Evolutionary conservation across 2,888 invertebrate species (phyloP).

Genomic region (Napeogenes inachia): DNA sequence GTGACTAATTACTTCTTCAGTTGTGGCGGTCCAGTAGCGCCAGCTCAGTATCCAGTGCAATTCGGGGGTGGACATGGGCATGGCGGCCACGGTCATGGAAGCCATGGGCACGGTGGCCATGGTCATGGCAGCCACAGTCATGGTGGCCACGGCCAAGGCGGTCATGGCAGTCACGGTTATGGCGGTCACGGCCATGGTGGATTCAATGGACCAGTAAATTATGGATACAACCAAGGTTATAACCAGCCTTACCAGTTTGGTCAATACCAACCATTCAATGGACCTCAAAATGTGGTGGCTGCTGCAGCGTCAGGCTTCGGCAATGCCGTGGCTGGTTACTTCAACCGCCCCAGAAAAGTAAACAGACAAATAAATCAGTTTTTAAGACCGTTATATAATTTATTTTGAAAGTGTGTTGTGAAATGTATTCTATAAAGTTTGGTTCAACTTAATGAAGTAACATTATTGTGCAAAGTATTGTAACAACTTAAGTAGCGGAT

Average conservation of each 20-base stretch:
- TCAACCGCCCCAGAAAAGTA: constrained; percentile 55
- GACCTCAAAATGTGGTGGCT: constrained; percentile 49
- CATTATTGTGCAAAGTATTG: not conserved
- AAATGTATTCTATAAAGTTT: constrained; percentile 1
- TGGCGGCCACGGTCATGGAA: constrained; percentile 25
- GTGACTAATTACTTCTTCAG: constrained; percentile 66
- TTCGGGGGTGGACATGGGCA: constrained; percentile 28
- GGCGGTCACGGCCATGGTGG: constrained; percentile 32
- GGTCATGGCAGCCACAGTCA: constrained; percentile 32
- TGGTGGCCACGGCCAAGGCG: constrained; percentile 27
- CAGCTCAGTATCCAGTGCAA: constrained; percentile 26
- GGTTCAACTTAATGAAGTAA: not conserved
- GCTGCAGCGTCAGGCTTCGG: constrained; percentile 75
- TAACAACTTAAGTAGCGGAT: too few species aligned
- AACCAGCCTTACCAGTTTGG: constrained; percentile 25
- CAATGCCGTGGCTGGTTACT: constrained; percentile 67
- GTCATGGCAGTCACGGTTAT: constrained; percentile 35
- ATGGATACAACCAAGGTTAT: constrained; percentile 29
- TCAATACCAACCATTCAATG: constrained; percentile 2
- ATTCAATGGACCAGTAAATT: constrained; percentile 16
- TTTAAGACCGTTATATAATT: constrained; percentile 57
- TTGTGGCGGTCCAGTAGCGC: constrained; percentile 42
- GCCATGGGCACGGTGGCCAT: constrained; percentile 35
- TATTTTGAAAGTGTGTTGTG: constrained; percentile 45
- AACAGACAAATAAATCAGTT: constrained; percentile 57